These are phyloP conservation scores for Zaprionus capensis DNA, from an alignment of 1,140 invertebrate genomes.

Conservation along the genomic window DNA sequence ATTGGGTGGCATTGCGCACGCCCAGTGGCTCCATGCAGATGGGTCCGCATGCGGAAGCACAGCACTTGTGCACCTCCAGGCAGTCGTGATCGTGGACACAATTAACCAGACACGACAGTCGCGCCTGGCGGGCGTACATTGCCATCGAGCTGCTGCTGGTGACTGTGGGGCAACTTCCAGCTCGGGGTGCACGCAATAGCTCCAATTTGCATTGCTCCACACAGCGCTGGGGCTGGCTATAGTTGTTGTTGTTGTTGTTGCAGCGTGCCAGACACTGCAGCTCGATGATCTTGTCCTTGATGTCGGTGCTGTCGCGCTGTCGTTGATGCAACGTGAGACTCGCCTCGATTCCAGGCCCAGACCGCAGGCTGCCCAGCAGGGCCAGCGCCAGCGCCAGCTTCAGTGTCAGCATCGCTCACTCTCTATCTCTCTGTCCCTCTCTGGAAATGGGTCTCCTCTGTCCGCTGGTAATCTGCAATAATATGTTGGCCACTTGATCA, in stretches of 20 bases:
- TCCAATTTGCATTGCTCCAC: conserved; percentile 62
- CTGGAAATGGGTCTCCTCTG: not conserved
- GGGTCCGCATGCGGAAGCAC: conserved; percentile 87
- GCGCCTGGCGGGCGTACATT: conserved; percentile 49
- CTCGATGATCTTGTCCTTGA: conserved; percentile 79
- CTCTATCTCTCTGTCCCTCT: conserved; percentile 27
- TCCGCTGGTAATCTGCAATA: conserved; percentile 58
- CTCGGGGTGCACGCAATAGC: conserved; percentile 57
- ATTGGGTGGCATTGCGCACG: conserved; percentile 83
- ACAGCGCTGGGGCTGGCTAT: conserved; percentile 45
- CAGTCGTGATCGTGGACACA: conserved; percentile 88
- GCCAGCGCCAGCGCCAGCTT: conserved; percentile 52
- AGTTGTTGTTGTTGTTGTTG: conserved; percentile 20
- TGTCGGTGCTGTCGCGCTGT: conserved; percentile 67
- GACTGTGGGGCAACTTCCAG: conserved; percentile 63
- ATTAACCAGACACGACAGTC: conserved; percentile 86
- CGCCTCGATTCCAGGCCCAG: not conserved
- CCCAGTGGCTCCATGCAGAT: conserved; percentile 87
- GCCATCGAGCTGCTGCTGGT: conserved; percentile 23
- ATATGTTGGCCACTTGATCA: conserved; percentile 64
- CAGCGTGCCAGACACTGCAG: conserved; percentile 75
- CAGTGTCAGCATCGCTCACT: conserved; percentile 23
- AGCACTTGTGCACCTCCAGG: conserved; percentile 87
- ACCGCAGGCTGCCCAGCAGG: conserved; percentile 37
- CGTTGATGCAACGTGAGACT: conserved; percentile 50